Evolutionary conservation across 2,113 vertebrate species (phyloP).

Genomic region (Neolamprologus ventralis): DNA sequence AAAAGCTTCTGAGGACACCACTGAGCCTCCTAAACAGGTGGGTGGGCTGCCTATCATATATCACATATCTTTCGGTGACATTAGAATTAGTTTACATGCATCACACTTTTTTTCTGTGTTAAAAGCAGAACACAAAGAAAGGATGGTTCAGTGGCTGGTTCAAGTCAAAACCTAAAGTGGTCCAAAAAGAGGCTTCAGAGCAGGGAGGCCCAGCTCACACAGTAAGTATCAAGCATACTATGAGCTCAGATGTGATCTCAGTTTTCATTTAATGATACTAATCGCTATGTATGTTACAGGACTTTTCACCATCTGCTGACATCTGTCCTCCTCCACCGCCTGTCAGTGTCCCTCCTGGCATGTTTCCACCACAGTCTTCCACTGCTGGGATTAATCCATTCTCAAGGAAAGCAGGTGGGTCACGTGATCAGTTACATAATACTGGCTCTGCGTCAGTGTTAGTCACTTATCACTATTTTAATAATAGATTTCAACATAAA

Average conservation of each 20-base stretch:
- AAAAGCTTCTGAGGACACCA: neutral
- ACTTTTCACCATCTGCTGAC: neutral
- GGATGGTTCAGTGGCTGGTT: conserved; percentile 90
- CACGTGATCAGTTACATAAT: neutral
- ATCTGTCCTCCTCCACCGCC: neutral
- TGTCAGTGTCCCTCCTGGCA: neutral
- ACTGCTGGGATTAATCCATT: conserved; percentile 38
- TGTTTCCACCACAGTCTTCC: neutral
- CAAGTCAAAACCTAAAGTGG: conserved; percentile 65
- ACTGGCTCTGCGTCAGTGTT: neutral
- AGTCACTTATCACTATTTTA: neutral
- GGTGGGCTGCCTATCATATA: neutral
- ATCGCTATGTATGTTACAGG: conserved; percentile 43
- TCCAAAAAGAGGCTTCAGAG: neutral
- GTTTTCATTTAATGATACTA: neutral
- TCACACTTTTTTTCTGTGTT: neutral
- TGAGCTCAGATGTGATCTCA: neutral
- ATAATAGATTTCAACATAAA: neutral
- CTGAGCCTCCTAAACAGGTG: conserved; percentile 28
- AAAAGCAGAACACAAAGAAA: conserved; percentile 68
- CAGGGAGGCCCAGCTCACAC: neutral
- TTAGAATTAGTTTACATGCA: neutral
- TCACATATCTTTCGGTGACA: neutral
- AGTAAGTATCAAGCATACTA: neutral
- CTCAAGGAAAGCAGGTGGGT: conserved; percentile 65